These are phyloP conservation scores for Nothoprocta pentlandii DNA, from an alignment of 2,113 vertebrate genomes.

Conservation along the genomic window DNA sequence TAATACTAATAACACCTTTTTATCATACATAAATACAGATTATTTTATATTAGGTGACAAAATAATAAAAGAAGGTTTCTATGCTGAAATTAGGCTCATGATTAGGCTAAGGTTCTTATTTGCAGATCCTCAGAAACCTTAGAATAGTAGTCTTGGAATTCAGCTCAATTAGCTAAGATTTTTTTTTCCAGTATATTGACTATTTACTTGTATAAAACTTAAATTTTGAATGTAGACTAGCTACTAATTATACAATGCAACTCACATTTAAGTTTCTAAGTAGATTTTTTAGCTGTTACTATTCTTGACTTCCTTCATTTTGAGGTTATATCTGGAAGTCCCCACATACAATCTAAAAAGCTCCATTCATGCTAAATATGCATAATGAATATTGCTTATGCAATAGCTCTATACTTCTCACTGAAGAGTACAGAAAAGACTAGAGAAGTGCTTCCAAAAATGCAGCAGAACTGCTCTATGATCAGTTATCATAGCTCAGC, in stretches of 20 bases:
- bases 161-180: not conserved
- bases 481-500: not conserved
- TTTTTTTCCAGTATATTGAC: not conserved
- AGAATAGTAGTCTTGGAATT: not conserved
- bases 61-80: not conserved
- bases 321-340: not conserved
- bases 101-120: not conserved
- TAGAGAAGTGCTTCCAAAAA: not conserved
- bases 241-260: not conserved
- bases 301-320: not conserved
- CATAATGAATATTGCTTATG: not conserved
- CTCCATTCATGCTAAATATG: not conserved
- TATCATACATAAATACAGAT: not conserved
- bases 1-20: not conserved
- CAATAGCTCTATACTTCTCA: not conserved
- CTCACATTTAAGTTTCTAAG: not conserved
- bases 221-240: not conserved
- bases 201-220: not conserved
- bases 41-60: not conserved
- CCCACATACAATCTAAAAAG: not conserved
- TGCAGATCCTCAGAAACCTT: not conserved
- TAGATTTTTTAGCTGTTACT: not conserved
- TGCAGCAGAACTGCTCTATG: not conserved
- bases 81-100: not conserved
- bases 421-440: not conserved